Base-by-base conservation (phyloP, 2,888 invertebrate species). In the Sinohyriopsis cumingii region DNA sequence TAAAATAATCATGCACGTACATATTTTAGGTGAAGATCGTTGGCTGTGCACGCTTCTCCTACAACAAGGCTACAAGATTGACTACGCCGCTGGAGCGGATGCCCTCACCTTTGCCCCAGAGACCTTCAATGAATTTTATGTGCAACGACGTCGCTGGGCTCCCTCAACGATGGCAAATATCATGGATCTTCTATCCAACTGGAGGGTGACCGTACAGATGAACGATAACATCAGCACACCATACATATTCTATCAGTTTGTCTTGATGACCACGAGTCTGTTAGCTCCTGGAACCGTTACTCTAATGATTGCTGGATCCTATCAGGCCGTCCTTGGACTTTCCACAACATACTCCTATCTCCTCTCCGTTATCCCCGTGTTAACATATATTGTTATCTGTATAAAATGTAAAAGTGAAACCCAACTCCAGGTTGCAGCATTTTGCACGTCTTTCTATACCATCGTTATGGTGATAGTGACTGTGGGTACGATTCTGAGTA, bases 381-480 rank as follows among this genome's bases (percentile, higher is more conserved):
- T 95, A 73, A 91, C 95, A 68, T 99, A 97, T 90, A 96, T 98
- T 94, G 91, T 96, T 59, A 93, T 97, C 69, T 99, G 98, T 89
- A 96, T 98, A 87, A 95, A 95, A 2, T 95, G 96, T 90, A 97
- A 96, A 92, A 93, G 96, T 5, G 95, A 95, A 85, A 93, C 95
- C 86, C 98, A 96, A 93, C 95, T 95, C 91, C 91, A 85, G 20
- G 69, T 76, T 24, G 85, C 83, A 3, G 81, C 77, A 12, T 22
- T 84, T 6, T 61, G 84, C 65, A 81, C 98, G 19, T 97, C 98
- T 19, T 94, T 94, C 12, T 99, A 98, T 90, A 97, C 98, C 28
- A 92, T 99, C 91, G 95, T 99, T 83, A 99, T 99, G 99, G 98
- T 99, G 96, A 98, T 98, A 79, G 99, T 99, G 53, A 96, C 98